Evolutionary conservation across 2,888 invertebrate genomes (phyloP), one percentile per base, ranked within the genome.

Genomic region (Sarcophaga rosellei): DNA sequence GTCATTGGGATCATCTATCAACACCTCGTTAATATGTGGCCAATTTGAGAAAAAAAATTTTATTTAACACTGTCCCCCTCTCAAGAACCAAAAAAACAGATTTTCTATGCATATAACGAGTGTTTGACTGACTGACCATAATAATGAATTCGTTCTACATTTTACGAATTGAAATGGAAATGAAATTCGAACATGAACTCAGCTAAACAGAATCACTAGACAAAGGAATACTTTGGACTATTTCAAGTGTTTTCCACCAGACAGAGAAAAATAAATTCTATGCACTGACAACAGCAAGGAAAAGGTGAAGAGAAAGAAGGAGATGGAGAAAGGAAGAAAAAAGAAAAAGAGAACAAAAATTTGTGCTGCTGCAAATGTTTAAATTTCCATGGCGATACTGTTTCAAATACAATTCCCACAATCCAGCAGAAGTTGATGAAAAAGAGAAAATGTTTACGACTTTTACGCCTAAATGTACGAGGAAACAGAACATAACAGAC

Each of bases 61-160:
- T 35, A 35, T 35, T 35, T 35, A 35, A 35, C 35, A 35, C 8
- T 35, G 35, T 1, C 1, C 10, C 10, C 8, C 35, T 4, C 2
- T 4, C 35, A 35, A 35, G 10, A 35, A 35, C 8, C 1, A 35
- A 35, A 35, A 35, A 35, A 10, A 35, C 35, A 1, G 10, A 35
- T 35, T 35, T 35, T 35, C 35, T 35, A 35, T 35, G 35, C 35
- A 35, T 35, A 53, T 35, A 53, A 53, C 17, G 53, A 53, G 17
- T 53, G 53, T 15, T 12, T 15, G 17, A 53, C 12, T 53, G 53
- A 53, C 76, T 82, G 76, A 83, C 82, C 82, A 86, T 76, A 82
- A 80, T 82, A 86, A 82, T 79, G 82, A 75, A 86, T 83, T 86
- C 86, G 86, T 86, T 82, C 76, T 45, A 65, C 72, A 4, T 53